Conservation (phyloP, 2,888 invertebrate genomes). For the Nemurella pictetii region DNA sequence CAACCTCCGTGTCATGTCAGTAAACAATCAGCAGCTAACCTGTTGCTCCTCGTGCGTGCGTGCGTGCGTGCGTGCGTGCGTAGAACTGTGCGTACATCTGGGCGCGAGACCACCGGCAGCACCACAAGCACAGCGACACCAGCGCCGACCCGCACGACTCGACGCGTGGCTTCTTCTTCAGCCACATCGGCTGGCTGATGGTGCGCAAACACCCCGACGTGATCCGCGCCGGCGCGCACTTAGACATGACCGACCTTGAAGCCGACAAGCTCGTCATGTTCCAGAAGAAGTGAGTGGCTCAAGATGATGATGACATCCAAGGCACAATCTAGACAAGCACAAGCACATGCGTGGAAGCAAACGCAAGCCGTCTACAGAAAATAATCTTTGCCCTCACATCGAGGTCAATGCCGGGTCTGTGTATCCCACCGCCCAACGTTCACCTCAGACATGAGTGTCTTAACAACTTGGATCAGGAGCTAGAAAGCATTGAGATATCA, state of each 20-base stretch:
- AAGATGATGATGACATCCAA: not conserved
- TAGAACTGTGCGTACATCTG: conserved; percentile 76
- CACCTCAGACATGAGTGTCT: too few species aligned
- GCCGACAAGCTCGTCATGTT: conserved; percentile 72
- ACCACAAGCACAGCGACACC: conserved; percentile 76
- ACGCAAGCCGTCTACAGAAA: too few species aligned
- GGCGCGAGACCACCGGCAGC: conserved; percentile 78
- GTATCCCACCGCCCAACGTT: too few species aligned
- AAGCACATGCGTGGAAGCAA: too few species aligned
- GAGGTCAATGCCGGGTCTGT: too few species aligned
- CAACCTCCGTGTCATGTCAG: too few species aligned
- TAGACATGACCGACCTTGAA: conserved; percentile 75
- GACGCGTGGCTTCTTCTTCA: conserved; percentile 82
- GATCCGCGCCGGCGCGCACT: conserved; percentile 63
- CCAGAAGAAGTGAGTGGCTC: conserved; percentile 70
- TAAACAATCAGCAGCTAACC: too few species aligned
- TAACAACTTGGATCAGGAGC: too few species aligned
- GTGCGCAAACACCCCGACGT: conserved; percentile 77
- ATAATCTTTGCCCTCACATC: too few species aligned
- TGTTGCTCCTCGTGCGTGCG: not conserved
- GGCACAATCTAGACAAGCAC: too few species aligned
- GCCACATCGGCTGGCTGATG: conserved; percentile 86
- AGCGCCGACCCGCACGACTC: conserved; percentile 81
- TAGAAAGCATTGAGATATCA: too few species aligned
- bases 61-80: not conserved